Conservation (phyloP, 2,888 invertebrate species). For the Drosophila demipolita region DNA sequence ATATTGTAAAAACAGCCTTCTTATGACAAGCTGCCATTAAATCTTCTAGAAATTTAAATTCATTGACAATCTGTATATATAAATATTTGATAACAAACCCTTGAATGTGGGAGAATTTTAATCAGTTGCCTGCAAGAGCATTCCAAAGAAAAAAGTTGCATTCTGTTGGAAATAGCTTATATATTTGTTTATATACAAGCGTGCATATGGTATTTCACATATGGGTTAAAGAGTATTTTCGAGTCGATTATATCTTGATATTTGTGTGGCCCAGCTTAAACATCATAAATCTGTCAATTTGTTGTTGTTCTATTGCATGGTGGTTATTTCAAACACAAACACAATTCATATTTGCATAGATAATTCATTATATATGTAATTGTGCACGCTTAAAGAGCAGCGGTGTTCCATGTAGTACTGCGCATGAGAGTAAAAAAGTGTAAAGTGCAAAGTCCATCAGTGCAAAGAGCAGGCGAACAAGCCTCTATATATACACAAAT, state of each 20-base stretch:
- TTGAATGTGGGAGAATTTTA: not conserved
- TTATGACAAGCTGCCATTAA: not conserved
- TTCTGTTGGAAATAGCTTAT: not conserved
- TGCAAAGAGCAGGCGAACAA: constrained; percentile 6
- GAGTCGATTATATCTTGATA: not conserved
- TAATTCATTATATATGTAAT: constrained; percentile 5
- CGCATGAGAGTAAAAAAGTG: constrained; percentile 12
- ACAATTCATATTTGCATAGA: constrained; percentile 11
- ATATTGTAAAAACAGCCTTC: not conserved
- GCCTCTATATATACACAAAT: not conserved
- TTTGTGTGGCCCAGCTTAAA: not conserved
- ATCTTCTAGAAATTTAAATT: not conserved
- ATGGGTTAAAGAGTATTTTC: not conserved
- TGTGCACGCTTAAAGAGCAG: constrained; percentile 3
- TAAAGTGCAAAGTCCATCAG: constrained; percentile 54
- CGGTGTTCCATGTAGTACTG: not conserved
- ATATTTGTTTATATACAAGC: not conserved
- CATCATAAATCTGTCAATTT: not conserved
- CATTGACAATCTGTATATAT: not conserved
- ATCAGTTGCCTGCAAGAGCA: constrained; percentile 6
- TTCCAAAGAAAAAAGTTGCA: not conserved
- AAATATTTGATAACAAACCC: not conserved
- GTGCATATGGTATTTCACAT: not conserved
- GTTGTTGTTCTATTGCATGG: not conserved
- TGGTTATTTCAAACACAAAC: not conserved